Conservation (phyloP, 2,888 invertebrate species). For the Didymodactylos carnosus region DNA sequence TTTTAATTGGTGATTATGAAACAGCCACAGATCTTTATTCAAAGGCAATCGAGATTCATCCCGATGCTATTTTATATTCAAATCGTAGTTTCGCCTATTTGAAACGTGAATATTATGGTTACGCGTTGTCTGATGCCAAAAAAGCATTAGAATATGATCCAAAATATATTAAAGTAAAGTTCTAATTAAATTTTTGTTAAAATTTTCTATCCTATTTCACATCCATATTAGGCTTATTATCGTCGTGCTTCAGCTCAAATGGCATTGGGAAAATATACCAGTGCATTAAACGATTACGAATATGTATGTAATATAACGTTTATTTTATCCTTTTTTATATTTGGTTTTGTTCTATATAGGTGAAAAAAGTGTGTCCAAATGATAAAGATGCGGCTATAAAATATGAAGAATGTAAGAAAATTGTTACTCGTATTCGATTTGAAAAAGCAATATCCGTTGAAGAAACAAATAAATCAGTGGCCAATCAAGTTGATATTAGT, state of each 20-base stretch:
- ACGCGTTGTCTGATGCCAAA: conserved; percentile 72
- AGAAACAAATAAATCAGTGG: conserved; percentile 41
- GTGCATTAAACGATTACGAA: conserved; percentile 87
- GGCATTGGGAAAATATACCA: conserved; percentile 88
- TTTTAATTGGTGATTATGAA: not conserved
- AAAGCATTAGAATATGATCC: conserved; percentile 71
- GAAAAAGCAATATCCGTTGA: conserved; percentile 59
- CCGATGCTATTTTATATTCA: conserved; percentile 64
- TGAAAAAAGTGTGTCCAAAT: conserved; percentile 10
- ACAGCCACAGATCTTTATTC: not conserved
- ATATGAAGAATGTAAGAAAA: conserved; percentile 69
- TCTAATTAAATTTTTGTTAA: not conserved
- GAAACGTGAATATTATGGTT: conserved; percentile 79
- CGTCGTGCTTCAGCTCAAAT: conserved; percentile 84
- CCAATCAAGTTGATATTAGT: conserved; percentile 69
- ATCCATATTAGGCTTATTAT: conserved; percentile 47
- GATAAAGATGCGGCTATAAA: conserved; percentile 11
- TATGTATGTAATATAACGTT: conserved; percentile 42
- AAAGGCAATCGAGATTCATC: conserved; percentile 56
- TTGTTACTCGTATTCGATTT: conserved; percentile 78
- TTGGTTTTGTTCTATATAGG: not conserved
- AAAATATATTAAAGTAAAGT: conserved; percentile 53
- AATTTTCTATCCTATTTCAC: not conserved
- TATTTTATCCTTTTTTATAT: not conserved
- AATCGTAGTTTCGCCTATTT: conserved; percentile 88